phyloP scores from a whole-genome alignment of 2,888 invertebrate genomes.

The Caenorhabditis imperialis region DNA sequence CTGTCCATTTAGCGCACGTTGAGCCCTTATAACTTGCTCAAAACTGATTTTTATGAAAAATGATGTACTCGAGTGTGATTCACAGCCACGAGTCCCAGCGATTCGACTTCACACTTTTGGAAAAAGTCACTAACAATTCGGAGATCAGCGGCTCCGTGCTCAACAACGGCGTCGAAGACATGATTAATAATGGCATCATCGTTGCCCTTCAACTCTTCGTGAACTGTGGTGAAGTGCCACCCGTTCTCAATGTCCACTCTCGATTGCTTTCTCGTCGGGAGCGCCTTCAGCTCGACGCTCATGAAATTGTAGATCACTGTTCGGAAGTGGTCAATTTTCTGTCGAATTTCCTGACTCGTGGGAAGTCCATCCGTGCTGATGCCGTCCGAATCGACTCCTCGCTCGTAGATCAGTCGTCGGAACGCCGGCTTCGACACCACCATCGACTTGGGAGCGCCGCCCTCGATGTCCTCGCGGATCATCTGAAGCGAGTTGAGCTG shows the following conservation, averaged over 20 bases:
- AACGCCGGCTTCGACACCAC: constrained; percentile 33
- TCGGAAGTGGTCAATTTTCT: constrained; percentile 27
- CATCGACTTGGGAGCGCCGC: constrained; percentile 36
- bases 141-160: neutral
- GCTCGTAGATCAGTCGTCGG: constrained; percentile 38
- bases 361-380: no score
- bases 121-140: neutral
- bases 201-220: neutral
- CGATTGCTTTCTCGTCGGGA: constrained; percentile 27
- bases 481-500: constrained; percentile 47
- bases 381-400: neutral
- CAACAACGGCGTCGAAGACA: constrained; percentile 11
- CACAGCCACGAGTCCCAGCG: no score
- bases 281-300: constrained; percentile 13
- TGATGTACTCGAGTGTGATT: no score
- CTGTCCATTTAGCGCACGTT: neutral
- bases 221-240: constrained; percentile 21
- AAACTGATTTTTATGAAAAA: no score
- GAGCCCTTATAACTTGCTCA: no score
- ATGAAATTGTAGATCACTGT: constrained; percentile 11
- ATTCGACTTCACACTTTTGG: no score
- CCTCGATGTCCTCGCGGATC: constrained; percentile 41
- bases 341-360: constrained; percentile 2
- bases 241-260: constrained; percentile 6
- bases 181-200: neutral